These are phyloP conservation scores for Spinus pinus DNA, from an alignment of 2,797 vertebrate species.

Conservation along the genomic window DNA sequence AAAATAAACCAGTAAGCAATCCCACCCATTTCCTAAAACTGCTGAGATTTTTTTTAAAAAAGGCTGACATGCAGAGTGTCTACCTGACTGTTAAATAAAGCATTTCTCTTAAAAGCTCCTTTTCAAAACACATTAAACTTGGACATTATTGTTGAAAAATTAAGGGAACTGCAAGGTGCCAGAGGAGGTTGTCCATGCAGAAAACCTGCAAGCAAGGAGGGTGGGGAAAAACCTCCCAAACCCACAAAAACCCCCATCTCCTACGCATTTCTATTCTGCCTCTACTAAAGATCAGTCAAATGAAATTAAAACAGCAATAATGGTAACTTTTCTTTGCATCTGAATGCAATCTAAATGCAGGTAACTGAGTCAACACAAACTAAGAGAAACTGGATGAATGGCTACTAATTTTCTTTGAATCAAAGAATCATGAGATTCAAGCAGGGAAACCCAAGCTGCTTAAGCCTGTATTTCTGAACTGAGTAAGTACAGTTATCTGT, in stretches of 20 bases:
- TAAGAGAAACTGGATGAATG: background rate
- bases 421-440: background rate
- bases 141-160: background rate
- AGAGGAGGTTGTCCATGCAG: background rate
- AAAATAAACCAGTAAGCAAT: background rate
- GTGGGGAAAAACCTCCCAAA: background rate
- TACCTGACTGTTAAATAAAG: background rate
- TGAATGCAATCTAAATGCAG: background rate
- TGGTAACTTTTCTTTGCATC: background rate
- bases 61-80: background rate
- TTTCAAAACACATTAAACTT: background rate
- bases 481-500: background rate
- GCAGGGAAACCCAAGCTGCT: background rate
- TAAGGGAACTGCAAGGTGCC: background rate
- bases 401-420: background rate
- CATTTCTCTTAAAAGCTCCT: background rate
- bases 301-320: background rate
- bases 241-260: fast-evolving
- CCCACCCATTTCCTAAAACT: background rate
- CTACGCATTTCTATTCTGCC: background rate
- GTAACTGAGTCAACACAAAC: background rate
- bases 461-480: background rate
- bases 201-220: background rate
- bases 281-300: background rate
- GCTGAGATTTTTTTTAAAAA: background rate